Base-by-base conservation (phyloP, 2,888 invertebrate species). In the Margaritifera margaritifera region DNA sequence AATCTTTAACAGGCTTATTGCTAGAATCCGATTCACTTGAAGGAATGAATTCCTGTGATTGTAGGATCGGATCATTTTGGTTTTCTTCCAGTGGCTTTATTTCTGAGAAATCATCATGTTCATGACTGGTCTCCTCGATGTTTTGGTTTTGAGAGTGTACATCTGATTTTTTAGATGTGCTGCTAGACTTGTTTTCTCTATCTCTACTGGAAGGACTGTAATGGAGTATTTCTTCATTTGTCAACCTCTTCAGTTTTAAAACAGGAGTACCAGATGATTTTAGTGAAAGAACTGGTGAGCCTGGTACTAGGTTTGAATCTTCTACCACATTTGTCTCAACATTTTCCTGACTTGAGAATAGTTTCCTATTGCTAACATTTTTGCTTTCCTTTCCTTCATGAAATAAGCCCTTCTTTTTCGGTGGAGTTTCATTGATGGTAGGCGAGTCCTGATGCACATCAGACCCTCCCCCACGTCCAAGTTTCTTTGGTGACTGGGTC, bases 401-500 rank as follows among this genome's bases (percentile, higher is more conserved):
- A n/a, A 77, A 64, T 6, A 74, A 67, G 56, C 71, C 62, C 62
- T 75, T 64, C 24, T 77, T 67, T 57, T 62, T 82, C 1, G 76
- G 74, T 20, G 84, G 84, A 4, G 84, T 84, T 76, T 83, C 83
- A 66, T 77, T 72, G n/a, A 85, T 71, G 1, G 82, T 79, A 5
- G 72, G 68, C 1, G 64, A 66, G 22, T 62, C 62, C 15, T 20
- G 42, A 27, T 65, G 53, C 18, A 65, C 60, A 24, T 54, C 54
- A n/a, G 22, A 52, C 24, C 62, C 63, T 58, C 63, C 42, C 24
- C n/a, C 64, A 25, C 62, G 68, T 63, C 66, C 54, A 1, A 79
- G 72, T 58, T 80, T 81, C n/a, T 72, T 69, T 8, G 86, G 86
- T 4, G 85, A 84, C 62, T 82, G 84, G 2, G 86, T 86, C 62